Evolutionary conservation across 1,140 invertebrate species (phyloP).

Genomic region (Samia ricini): DNA sequence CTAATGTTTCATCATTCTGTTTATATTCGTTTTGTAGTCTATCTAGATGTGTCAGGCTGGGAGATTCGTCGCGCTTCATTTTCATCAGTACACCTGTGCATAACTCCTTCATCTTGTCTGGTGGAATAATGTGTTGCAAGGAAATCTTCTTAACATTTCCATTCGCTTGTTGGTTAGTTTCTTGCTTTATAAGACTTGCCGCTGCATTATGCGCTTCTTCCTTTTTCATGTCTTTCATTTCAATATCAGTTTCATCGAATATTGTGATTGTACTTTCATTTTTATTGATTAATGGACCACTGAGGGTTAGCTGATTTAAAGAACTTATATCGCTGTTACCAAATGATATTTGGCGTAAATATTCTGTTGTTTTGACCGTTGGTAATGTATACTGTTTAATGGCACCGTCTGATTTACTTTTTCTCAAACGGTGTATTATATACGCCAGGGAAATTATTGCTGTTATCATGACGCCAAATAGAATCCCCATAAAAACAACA

Average conservation of each 20-base stretch:
- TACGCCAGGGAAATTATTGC: neutral
- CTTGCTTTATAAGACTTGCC: neutral
- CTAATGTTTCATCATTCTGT: neutral
- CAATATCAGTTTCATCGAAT: neutral
- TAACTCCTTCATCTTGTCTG: conserved; percentile 23
- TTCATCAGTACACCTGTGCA: conserved; percentile 18
- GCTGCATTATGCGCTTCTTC: neutral
- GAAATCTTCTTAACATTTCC: neutral
- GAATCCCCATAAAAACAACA: neutral
- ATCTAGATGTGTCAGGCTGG: conserved; percentile 21
- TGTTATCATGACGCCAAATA: neutral
- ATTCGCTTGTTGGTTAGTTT: neutral
- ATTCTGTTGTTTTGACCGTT: neutral
- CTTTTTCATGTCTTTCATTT: neutral
- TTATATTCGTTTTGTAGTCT: conserved; percentile 5
- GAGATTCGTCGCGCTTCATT: conserved; percentile 11
- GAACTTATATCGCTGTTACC: neutral
- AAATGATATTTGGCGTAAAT: neutral
- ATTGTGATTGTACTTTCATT: neutral
- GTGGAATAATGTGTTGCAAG: conserved; percentile 1
- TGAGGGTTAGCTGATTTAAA: neutral
- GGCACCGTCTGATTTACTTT: neutral
- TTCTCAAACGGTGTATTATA: neutral
- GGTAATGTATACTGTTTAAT: neutral
- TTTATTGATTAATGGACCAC: neutral